Evolutionary conservation across 2,113 vertebrate species (phyloP).

Genomic region (Castor canadensis): DNA sequence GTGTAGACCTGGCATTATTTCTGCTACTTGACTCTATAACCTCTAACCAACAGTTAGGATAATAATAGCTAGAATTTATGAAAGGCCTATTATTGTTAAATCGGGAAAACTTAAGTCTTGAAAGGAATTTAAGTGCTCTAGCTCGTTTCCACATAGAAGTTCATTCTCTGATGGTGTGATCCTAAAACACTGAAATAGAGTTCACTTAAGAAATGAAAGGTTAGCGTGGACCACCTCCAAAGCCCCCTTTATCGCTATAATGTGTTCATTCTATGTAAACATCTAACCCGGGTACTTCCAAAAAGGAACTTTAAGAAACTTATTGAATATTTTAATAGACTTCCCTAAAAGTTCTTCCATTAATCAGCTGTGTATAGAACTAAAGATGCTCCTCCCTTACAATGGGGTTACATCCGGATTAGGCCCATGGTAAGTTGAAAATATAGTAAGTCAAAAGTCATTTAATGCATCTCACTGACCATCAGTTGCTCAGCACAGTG

Average conservation of each 20-base stretch:
- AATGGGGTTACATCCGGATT: not conserved
- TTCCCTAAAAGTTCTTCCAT: not conserved
- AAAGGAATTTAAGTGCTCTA: slow-evolving; percentile 15
- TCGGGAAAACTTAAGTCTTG: not conserved
- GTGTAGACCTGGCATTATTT: not conserved
- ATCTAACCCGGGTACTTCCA: not conserved
- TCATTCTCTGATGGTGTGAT: not conserved
- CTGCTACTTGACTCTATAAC: not conserved
- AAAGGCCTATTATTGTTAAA: slow-evolving; percentile 26
- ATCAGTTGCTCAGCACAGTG: not conserved
- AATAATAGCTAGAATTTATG: not conserved
- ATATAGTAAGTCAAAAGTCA: not conserved
- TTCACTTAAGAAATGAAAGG: not conserved
- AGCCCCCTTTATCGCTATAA: not conserved
- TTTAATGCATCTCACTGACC: not conserved
- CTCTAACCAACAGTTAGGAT: not conserved
- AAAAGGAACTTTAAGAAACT: not conserved
- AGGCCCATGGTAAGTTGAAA: not conserved
- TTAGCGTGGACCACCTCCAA: not conserved
- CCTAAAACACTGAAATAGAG: not conserved
- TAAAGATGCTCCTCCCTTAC: not conserved
- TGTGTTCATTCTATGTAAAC: not conserved
- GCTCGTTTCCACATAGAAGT: not conserved
- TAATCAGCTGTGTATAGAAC: not conserved
- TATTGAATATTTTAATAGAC: not conserved